phyloP scores from a whole-genome alignment of 2,113 vertebrate species.

The Tichodroma muraria region DNA sequence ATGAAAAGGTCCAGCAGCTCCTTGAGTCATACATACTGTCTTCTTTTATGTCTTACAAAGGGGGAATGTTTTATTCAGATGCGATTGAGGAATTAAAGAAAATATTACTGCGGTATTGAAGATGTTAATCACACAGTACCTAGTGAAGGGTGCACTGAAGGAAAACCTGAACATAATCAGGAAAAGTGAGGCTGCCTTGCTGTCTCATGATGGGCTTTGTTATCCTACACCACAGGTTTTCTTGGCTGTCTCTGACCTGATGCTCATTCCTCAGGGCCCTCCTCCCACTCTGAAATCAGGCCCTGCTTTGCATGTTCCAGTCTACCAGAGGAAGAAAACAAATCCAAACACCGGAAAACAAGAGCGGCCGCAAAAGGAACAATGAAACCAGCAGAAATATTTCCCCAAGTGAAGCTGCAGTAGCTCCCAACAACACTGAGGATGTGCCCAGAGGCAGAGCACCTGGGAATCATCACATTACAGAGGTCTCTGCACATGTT shows the following conservation, averaged over 20 bases:
- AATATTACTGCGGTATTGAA: background rate
- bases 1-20: background rate
- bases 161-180: background rate
- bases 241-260: background rate
- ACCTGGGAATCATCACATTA: background rate
- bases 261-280: background rate
- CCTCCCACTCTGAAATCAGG: accelerated
- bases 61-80: background rate
- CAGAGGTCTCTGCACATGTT: accelerated
- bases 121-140: background rate
- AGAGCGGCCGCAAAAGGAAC: accelerated
- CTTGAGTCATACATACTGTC: background rate
- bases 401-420: background rate
- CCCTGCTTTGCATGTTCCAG: background rate
- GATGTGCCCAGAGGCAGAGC: background rate
- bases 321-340: background rate
- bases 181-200: background rate
- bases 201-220: background rate
- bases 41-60: background rate
- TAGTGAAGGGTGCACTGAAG: background rate
- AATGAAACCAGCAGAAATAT: background rate
- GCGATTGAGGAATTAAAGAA: background rate
- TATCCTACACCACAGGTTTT: background rate
- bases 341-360: background rate
- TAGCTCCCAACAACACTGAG: background rate